phyloP scores from a whole-genome alignment of 2,113 vertebrate genomes.

The Corythornis madagascariensis region DNA sequence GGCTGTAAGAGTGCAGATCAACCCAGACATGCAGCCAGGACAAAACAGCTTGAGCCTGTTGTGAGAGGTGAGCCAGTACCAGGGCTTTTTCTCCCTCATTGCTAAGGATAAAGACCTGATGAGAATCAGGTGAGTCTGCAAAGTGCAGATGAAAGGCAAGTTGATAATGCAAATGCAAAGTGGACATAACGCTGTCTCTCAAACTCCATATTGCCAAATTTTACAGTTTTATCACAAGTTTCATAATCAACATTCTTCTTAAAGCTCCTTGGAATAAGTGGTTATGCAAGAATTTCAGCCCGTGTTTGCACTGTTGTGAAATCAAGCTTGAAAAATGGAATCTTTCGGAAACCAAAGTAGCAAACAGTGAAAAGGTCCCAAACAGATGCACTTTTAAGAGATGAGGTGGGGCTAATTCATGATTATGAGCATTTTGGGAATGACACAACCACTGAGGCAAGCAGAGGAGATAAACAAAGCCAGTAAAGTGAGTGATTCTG shows the following conservation, averaged over 20 bases:
- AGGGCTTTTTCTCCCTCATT: not conserved
- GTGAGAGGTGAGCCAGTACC: not conserved
- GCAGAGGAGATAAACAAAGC: not conserved
- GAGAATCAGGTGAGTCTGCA: not conserved
- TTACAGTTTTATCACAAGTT: not conserved
- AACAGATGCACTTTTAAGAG: not conserved
- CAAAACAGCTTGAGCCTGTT: not conserved
- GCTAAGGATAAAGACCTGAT: not conserved
- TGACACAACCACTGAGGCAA: not conserved
- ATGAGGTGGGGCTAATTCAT: not conserved
- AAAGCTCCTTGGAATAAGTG: not conserved
- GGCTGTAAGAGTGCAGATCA: not conserved
- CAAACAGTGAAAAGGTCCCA: not conserved
- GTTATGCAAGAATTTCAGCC: slow-evolving; percentile 12
- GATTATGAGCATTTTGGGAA: not conserved
- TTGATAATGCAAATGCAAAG: not conserved
- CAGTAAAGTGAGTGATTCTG: not conserved
- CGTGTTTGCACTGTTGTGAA: not conserved
- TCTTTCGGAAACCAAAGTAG: not conserved
- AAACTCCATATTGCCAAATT: not conserved
- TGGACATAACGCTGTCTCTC: not conserved
- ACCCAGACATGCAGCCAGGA: accelerated
- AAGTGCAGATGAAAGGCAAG: not conserved
- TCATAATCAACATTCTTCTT: not conserved
- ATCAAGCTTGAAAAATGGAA: not conserved